phyloP scores from a whole-genome alignment of 1,140 invertebrate genomes.

The Ceratosolen solmsi region DNA sequence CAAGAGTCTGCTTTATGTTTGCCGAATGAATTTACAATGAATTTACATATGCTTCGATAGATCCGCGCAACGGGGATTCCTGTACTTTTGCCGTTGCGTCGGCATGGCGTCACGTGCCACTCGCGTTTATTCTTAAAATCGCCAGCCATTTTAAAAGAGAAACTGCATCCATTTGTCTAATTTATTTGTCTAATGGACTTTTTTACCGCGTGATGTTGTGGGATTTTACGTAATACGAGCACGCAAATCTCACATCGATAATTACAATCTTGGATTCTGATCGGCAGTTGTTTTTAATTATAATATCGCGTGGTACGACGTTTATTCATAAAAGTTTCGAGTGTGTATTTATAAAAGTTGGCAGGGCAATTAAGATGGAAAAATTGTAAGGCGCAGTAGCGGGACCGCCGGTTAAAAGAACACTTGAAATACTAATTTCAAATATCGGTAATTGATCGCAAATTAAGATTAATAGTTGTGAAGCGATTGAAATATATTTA shows the following conservation, averaged over 20 bases:
- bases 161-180: background rate
- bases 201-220: background rate
- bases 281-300: background rate
- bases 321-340: slow-evolving; percentile 12
- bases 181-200: no score
- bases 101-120: background rate
- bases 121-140: background rate
- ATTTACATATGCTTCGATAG: slow-evolving; percentile 8
- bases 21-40: background rate
- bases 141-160: background rate
- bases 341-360: background rate
- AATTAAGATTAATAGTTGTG: slow-evolving; percentile 41
- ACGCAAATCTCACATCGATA: slow-evolving; percentile 1
- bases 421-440: slow-evolving; percentile 24
- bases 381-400: slow-evolving; percentile 12
- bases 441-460: slow-evolving; percentile 28
- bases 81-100: background rate
- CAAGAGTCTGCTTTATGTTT: background rate
- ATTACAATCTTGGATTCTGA: slow-evolving; percentile 5
- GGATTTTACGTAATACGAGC: slow-evolving; percentile 8
- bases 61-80: background rate
- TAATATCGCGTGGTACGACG: no score
- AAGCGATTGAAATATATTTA: slow-evolving; percentile 26
- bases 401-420: background rate
- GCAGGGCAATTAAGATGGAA: slow-evolving; percentile 31